Evolutionary conservation across 2,888 invertebrate species (phyloP), one percentile per base, ranked within the genome.

Genomic region (Stenodera caucasica): DNA sequence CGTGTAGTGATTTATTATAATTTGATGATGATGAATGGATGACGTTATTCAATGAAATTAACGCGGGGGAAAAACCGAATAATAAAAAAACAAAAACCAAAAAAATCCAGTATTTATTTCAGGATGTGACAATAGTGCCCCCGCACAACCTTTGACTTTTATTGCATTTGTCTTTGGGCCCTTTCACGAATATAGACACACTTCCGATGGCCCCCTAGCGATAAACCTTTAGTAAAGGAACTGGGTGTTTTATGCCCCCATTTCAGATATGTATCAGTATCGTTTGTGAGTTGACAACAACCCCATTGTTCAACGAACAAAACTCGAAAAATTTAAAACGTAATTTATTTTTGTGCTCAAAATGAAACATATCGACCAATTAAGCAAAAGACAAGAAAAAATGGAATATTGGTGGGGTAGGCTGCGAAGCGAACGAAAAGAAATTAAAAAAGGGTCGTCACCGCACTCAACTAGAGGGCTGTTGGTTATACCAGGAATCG

Each of bases 361-460:
- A 69, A 68, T 71, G 71, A 75, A 75, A 75, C 75, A 75, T 74
- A 74, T 75, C 71, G 76, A 77, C 75, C 76, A 78, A 77, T 77
- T 76, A 77, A 76, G 67, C 75, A 67, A 75, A 75, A 75, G 77
- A 77, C 76, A 75, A 73, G 78, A 74, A 76, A 77, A 76, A 77
- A 75, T 74, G 67, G 63, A 65, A 57, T 63, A 58, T 61, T 37
- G 55, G 53, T 40, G 45, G 58, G 57, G 60, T 57, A 40, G 18
- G 37, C 37, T 40, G 37, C 18, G 37, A 40, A 8, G 37, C 37
- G 37, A 40, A 40, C 18, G 37, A 40, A 40, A 40, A 40, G 37
- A 40, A 40, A 40, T 40, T 40, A 40, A 40, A 40, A 35, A 40
- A 15, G 37, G 15, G 18, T 40, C 37, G 15, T 18, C 18, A 18